phyloP scores from a whole-genome alignment of 2,113 vertebrate genomes.

The Phylloscopus trochiloides region DNA sequence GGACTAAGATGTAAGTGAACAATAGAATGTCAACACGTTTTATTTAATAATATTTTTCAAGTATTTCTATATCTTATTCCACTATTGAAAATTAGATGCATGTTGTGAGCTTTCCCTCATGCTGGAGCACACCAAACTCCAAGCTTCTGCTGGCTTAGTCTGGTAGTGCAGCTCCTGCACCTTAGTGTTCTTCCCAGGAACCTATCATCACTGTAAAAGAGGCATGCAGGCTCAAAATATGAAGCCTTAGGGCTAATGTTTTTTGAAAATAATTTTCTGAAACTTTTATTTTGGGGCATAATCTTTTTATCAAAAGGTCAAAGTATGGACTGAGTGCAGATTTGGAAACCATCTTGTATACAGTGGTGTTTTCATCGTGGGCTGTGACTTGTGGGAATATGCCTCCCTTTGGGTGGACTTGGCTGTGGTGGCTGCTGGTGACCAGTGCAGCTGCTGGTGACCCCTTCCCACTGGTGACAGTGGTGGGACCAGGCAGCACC shows the following conservation, averaged over 20 bases:
- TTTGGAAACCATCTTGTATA: neutral
- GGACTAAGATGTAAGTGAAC: neutral
- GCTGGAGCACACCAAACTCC: neutral
- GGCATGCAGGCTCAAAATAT: neutral
- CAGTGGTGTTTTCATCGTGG: neutral
- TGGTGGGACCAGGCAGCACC: neutral
- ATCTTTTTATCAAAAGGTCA: neutral
- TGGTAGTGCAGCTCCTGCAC: neutral
- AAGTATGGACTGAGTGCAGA: neutral
- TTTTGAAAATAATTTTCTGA: neutral
- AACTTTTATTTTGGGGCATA: neutral
- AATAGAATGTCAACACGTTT: neutral
- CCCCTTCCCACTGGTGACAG: neutral
- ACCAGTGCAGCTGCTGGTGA: neutral
- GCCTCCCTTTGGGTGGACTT: rapidly evolving
- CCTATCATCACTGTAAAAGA: neutral
- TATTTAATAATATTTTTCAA: neutral
- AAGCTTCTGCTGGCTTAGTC: neutral
- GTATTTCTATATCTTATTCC: neutral
- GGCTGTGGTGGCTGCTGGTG: neutral
- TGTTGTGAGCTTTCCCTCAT: neutral
- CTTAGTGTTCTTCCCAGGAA: neutral
- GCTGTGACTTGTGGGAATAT: rapidly evolving
- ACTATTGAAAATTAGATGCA: neutral
- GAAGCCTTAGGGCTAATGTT: neutral